Evolutionary conservation across 2,888 invertebrate genomes (phyloP).

Genomic region (Pediacus dermestoides): DNA sequence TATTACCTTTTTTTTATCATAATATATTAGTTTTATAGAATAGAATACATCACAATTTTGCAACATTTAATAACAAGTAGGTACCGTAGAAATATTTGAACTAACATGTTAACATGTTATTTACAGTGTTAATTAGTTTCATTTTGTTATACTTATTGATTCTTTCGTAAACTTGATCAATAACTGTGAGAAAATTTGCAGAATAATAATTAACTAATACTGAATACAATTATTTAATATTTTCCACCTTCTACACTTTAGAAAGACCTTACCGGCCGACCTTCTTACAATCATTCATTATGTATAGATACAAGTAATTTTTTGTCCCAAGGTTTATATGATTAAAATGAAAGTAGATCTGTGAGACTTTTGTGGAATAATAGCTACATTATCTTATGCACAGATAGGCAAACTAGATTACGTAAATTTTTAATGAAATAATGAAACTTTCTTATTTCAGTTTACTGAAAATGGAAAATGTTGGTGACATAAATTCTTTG

Average conservation of each 20-base stretch:
- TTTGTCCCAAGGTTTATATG: slow-evolving; percentile 38
- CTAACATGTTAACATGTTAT: too few relatives aligned
- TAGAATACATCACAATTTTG: too few relatives aligned
- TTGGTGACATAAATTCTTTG: too few relatives aligned
- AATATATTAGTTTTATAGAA: too few relatives aligned
- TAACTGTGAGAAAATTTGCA: slow-evolving; percentile 1
- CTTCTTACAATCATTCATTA: slow-evolving; percentile 31
- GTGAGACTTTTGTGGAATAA: slow-evolving; percentile 11
- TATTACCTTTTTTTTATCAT: too few relatives aligned
- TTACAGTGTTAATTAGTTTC: slow-evolving; percentile 9
- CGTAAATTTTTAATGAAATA: too few relatives aligned
- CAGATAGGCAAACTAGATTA: too few relatives aligned
- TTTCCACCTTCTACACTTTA: slow-evolving; percentile 32
- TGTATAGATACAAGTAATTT: slow-evolving; percentile 32
- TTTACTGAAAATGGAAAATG: too few relatives aligned
- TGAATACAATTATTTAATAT: slow-evolving; percentile 29
- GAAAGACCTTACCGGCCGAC: slow-evolving; percentile 34
- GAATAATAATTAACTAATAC: background rate
- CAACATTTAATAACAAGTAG: slow-evolving; percentile 24
- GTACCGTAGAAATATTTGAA: too few relatives aligned
- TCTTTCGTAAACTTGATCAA: slow-evolving; percentile 5
- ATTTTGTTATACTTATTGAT: slow-evolving; percentile 2
- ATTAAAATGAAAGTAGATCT: slow-evolving; percentile 36
- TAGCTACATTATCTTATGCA: slow-evolving; percentile 9
- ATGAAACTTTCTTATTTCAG: too few relatives aligned